phyloP scores from a whole-genome alignment of 2,888 invertebrate genomes.

The Lasioglossum lativentre region DNA sequence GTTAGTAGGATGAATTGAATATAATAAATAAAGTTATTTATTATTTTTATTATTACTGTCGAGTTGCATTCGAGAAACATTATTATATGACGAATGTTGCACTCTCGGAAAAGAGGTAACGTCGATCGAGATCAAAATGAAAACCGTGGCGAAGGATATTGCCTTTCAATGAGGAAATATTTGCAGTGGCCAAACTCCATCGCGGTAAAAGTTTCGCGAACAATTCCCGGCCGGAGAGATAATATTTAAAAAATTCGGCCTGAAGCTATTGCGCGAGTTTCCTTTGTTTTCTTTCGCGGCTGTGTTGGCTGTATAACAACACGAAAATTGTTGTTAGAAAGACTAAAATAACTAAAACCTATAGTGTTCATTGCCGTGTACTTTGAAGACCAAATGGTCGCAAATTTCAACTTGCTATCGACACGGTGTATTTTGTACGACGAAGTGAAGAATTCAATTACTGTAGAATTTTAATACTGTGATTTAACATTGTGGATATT shows the following conservation, averaged over 20 bases:
- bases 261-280: neutral
- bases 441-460: neutral
- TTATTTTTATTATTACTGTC: too few species aligned
- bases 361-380: neutral
- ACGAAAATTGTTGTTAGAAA: neutral
- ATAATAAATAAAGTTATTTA: too few species aligned
- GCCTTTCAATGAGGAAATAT: slow-evolving; percentile 28
- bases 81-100: neutral
- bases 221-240: neutral
- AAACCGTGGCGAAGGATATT: slow-evolving; percentile 22
- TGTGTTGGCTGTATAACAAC: neutral
- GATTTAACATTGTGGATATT: neutral
- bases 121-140: slow-evolving; percentile 4
- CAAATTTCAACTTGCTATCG: neutral
- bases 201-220: neutral
- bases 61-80: neutral
- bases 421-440: neutral
- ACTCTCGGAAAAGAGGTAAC: neutral
- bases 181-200: slow-evolving; percentile 4
- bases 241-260: slow-evolving; percentile 16
- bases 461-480: neutral
- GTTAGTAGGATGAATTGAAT: too few species aligned
- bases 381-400: neutral
- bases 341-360: neutral
- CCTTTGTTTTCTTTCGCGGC: neutral